These are phyloP conservation scores for Potamilus streckersoni DNA, from an alignment of 1,140 invertebrate species.

Conservation along the genomic window DNA sequence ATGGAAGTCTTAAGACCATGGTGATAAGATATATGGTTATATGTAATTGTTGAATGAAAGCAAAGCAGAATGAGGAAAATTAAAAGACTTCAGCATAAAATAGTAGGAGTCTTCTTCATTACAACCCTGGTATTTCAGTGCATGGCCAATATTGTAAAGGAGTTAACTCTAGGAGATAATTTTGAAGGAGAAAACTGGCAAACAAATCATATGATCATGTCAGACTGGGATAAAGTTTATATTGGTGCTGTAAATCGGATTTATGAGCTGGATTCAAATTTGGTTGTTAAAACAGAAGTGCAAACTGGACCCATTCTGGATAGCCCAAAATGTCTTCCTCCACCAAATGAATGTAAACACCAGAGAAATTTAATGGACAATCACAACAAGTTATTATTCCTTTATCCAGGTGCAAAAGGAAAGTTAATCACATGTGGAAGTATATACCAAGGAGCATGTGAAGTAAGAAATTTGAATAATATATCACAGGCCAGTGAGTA, in stretches of 20 bases:
- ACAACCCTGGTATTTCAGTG: no score
- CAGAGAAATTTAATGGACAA: conserved; percentile 79
- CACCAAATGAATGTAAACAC: conserved; percentile 22
- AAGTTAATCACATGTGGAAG: conserved; percentile 93
- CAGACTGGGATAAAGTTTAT: conserved; percentile 85
- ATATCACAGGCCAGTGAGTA: conserved; percentile 84
- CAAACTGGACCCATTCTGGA: conserved; percentile 73
- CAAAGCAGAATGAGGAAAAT: no score
- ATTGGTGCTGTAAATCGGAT: conserved; percentile 93
- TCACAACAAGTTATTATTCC: conserved; percentile 94
- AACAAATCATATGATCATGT: conserved; percentile 85
- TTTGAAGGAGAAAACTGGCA: no score
- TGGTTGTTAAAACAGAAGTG: conserved; percentile 82
- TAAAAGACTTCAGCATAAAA: no score
- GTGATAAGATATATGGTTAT: no score
- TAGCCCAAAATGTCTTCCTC: conserved; percentile 47
- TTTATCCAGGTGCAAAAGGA: conserved; percentile 86
- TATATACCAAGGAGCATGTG: conserved; percentile 87
- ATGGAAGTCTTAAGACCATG: no score
- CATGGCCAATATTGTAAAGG: no score
- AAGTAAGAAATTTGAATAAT: conserved; percentile 88
- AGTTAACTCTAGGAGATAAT: no score
- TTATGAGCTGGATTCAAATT: conserved; percentile 86
- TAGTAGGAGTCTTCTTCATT: no score
- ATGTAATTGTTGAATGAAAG: no score